Percentiles rank a stretch among this genome's conserved stretches.
These are phyloP conservation scores for Melanotus villosus DNA, from an alignment of 2,888 invertebrate species.

Conservation along the genomic window DNA sequence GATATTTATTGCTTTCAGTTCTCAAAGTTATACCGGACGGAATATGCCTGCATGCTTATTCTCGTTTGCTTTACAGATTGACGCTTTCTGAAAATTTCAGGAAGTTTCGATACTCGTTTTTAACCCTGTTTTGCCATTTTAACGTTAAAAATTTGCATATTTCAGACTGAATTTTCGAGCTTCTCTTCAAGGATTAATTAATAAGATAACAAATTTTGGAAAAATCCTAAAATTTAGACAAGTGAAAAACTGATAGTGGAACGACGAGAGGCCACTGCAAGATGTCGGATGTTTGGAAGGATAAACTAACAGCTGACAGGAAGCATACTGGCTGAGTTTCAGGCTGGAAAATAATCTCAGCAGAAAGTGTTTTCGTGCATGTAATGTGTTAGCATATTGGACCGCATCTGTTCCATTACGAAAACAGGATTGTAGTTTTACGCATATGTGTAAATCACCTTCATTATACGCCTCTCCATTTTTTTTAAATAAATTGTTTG, in stretches of 20 bases:
- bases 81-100: too few relatives aligned
- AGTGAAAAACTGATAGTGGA: too few relatives aligned
- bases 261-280: conserved; percentile 16
- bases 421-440: conserved; percentile 43
- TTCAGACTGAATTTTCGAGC: too few relatives aligned
- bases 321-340: conserved; percentile 43
- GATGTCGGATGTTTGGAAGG: conserved; percentile 31
- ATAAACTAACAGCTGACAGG: conserved; percentile 43
- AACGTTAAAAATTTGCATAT: too few relatives aligned
- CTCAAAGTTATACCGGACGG: conserved; percentile 21
- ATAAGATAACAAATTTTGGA: too few relatives aligned
- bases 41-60: neutral
- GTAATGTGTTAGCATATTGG: conserved; percentile 47
- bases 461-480: conserved; percentile 11
- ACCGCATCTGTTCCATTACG: conserved; percentile 46
- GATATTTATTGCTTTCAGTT: conserved; percentile 42
- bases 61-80: neutral
- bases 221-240: too few relatives aligned
- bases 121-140: too few relatives aligned
- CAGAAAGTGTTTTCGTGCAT: conserved; percentile 46
- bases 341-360: conserved; percentile 43
- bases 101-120: too few relatives aligned
- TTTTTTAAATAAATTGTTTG: too few relatives aligned
- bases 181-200: too few relatives aligned
- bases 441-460: conserved; percentile 33